Percentiles rank a stretch among this genome's conserved stretches.
Evolutionary conservation across 2,888 invertebrate species (phyloP).

Genomic region (Endotricha flammealis): DNA sequence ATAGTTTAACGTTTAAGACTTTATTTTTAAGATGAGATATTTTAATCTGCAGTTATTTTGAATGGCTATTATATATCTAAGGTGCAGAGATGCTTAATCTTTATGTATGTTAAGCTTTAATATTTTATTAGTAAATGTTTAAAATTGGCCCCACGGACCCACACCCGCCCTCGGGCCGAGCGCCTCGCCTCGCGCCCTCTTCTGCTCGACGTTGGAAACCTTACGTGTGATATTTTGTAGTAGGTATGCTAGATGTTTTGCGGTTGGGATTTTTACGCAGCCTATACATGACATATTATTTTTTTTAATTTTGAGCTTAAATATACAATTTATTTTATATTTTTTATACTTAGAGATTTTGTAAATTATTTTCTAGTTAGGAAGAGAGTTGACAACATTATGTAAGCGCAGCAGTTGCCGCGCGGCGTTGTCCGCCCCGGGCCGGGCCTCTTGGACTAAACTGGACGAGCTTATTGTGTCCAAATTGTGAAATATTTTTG

Average conservation of each 20-base stretch:
- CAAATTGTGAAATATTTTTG: constrained; percentile 45
- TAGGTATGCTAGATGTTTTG: constrained; percentile 62
- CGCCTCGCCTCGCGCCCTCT: constrained; percentile 25
- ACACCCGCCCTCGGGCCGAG: constrained; percentile 39
- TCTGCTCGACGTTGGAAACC: constrained; percentile 30
- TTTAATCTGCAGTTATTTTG: constrained; percentile 78
- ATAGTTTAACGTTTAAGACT: constrained; percentile 74
- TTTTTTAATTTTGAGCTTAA: constrained; percentile 48
- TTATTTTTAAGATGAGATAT: constrained; percentile 77
- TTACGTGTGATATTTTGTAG: constrained; percentile 72
- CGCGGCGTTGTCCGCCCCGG: constrained; percentile 32
- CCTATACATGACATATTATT: constrained; percentile 47
- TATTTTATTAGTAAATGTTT: constrained; percentile 79
- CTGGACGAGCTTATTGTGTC: constrained; percentile 42
- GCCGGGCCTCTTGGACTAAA: constrained; percentile 7
- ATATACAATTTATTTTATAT: constrained; percentile 65
- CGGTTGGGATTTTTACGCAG: constrained; percentile 59
- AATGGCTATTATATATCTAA: constrained; percentile 77
- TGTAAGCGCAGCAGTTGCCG: constrained; percentile 48
- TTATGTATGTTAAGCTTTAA: constrained; percentile 79
- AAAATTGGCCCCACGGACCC: constrained; percentile 61
- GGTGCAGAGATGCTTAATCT: constrained; percentile 79
- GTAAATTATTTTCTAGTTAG: constrained; percentile 69
- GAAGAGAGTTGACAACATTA: constrained; percentile 43
- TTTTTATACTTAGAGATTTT: constrained; percentile 70